A percentile compares a stretch with the other conserved stretches of the same genome.
phyloP scores from a whole-genome alignment of 2,888 invertebrate species.

The Rotaria magnacalcarata region DNA sequence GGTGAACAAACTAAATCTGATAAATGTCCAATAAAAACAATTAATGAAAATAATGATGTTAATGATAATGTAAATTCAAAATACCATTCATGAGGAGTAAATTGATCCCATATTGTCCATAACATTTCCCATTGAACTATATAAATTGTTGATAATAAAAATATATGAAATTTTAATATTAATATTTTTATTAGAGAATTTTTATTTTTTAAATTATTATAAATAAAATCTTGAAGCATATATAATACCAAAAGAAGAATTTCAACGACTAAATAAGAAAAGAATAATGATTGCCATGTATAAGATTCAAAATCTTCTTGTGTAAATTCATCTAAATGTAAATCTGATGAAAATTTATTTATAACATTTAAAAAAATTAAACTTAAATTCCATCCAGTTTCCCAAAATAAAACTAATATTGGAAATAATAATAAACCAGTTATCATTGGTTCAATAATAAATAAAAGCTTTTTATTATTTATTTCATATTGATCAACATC shows the following conservation, averaged over 20 bases:
- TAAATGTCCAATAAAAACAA: not conserved
- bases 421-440: not conserved
- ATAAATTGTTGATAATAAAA: not conserved
- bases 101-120: slow-evolving; percentile 28
- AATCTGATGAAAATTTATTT: not conserved
- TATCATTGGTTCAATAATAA: not conserved
- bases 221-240: not conserved
- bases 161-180: not conserved
- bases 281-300: not conserved
- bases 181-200: not conserved
- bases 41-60: not conserved
- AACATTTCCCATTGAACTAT: slow-evolving; percentile 9
- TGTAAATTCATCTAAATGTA: not conserved
- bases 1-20: not conserved
- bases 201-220: not conserved
- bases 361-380: not conserved
- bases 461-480: not conserved
- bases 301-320: not conserved
- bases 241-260: not conserved
- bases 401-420: not conserved
- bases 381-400: not conserved
- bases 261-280: not conserved
- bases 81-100: not conserved
- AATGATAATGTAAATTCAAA: not conserved
- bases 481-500: too few relatives aligned